phyloP scores from a whole-genome alignment of 1,140 invertebrate genomes.

The Papilio glaucus region DNA sequence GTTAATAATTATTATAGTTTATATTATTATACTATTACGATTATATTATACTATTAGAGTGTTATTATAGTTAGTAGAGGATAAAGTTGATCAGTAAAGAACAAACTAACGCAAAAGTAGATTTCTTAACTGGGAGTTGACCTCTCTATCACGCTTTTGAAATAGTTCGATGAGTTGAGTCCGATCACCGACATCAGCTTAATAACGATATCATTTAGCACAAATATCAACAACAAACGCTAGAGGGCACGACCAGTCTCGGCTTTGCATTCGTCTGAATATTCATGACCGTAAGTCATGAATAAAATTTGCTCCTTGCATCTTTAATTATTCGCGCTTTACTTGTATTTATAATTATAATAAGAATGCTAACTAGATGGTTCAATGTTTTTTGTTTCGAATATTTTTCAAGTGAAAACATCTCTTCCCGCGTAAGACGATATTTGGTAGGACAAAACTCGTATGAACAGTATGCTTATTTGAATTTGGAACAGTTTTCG shows the following conservation, averaged over 20 bases:
- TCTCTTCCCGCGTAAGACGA: too few relatives aligned
- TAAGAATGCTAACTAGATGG: conserved; percentile 12
- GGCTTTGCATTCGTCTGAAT: not conserved
- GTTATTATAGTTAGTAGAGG: too few relatives aligned
- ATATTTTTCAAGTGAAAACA: not conserved
- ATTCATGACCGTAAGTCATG: conserved; percentile 12
- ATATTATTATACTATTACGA: too few relatives aligned
- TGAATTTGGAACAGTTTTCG: too few relatives aligned
- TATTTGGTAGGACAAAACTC: too few relatives aligned
- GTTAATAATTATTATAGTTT: too few relatives aligned
- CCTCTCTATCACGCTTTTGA: not conserved
- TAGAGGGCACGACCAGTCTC: not conserved
- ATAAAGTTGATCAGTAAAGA: too few relatives aligned
- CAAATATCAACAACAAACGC: not conserved
- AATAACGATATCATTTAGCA: conserved; percentile 5
- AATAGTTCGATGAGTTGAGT: not conserved
- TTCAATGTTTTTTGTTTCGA: not conserved
- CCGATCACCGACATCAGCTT: not conserved
- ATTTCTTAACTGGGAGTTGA: not conserved
- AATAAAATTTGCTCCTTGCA: conserved; percentile 22
- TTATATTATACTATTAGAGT: too few relatives aligned
- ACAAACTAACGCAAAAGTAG: too few relatives aligned
- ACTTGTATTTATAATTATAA: conserved; percentile 12
- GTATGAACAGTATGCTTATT: too few relatives aligned
- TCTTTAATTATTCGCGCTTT: conserved; percentile 17